phyloP scores from a whole-genome alignment of 2,113 vertebrate genomes.

The Nematolebias whitei region DNA sequence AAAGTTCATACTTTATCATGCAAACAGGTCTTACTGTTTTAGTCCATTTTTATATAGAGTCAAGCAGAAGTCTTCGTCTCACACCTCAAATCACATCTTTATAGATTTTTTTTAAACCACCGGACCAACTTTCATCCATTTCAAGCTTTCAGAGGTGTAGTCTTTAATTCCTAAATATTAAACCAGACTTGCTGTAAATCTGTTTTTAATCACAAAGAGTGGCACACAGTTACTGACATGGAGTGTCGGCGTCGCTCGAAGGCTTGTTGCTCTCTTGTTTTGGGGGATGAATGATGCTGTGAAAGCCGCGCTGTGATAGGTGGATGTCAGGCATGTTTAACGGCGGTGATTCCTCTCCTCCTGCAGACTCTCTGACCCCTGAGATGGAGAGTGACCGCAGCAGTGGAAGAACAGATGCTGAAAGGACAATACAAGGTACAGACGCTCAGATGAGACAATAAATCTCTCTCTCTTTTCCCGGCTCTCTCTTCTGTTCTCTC shows the following conservation, averaged over 20 bases:
- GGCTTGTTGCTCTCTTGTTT: slow-evolving; percentile 58
- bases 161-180: too few species aligned
- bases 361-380: slow-evolving; percentile 99
- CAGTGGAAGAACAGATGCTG: slow-evolving; percentile 99
- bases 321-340: slow-evolving; percentile 81
- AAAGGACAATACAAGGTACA: slow-evolving; percentile 99
- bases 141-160: too few species aligned
- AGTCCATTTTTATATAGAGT: background rate
- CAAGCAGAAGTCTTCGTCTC: too few species aligned
- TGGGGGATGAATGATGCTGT: slow-evolving; percentile 63
- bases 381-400: slow-evolving; percentile 99
- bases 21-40: background rate
- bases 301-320: slow-evolving; percentile 67
- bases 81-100: too few species aligned
- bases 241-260: slow-evolving; percentile 4
- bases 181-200: too few species aligned
- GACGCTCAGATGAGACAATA: slow-evolving; percentile 95
- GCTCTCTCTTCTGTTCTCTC: slow-evolving; percentile 60
- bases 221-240: background rate
- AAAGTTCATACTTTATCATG: background rate
- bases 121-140: too few species aligned
- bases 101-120: too few species aligned
- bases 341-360: slow-evolving; percentile 87
- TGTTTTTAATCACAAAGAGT: background rate
- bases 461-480: slow-evolving; percentile 84